phyloP scores from a whole-genome alignment of 2,888 invertebrate species.

The Pimpla rufipes region DNA sequence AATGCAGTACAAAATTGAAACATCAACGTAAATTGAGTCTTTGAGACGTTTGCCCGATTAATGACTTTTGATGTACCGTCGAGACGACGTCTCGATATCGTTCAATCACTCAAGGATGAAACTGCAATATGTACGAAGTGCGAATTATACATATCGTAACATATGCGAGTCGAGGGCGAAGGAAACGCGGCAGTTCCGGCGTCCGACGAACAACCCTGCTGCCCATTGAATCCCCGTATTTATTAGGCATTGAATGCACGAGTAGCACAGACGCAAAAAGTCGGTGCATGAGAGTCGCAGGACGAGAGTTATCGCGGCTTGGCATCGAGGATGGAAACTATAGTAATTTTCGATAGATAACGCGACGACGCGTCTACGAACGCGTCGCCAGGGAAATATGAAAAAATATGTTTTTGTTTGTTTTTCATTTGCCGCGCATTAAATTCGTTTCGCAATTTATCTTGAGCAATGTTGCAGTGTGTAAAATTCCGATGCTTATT shows the following conservation, averaged over 20 bases:
- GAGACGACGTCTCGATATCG: slow-evolving; percentile 23
- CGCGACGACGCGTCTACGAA: slow-evolving; percentile 5
- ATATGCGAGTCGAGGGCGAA: slow-evolving; percentile 34
- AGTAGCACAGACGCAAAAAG: slow-evolving; percentile 17
- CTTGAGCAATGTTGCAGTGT: slow-evolving; percentile 64
- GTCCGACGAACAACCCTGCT: slow-evolving; percentile 45
- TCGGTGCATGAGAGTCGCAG: slow-evolving; percentile 19
- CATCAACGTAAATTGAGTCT: not conserved
- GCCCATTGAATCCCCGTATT: slow-evolving; percentile 33
- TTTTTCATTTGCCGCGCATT: slow-evolving; percentile 30
- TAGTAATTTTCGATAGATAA: slow-evolving; percentile 22
- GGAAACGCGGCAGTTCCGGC: slow-evolving; percentile 58
- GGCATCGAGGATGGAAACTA: slow-evolving; percentile 34
- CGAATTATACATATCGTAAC: slow-evolving; percentile 38
- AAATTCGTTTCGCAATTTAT: slow-evolving; percentile 61
- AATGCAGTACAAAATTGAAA: not conserved
- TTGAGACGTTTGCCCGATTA: slow-evolving; percentile 10
- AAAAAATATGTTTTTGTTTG: slow-evolving; percentile 40
- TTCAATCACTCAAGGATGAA: slow-evolving; percentile 35
- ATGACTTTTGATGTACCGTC: slow-evolving; percentile 39
- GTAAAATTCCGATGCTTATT: slow-evolving; percentile 56
- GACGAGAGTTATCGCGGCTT: slow-evolving; percentile 18
- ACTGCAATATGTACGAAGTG: slow-evolving; percentile 41
- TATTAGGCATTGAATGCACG: slow-evolving; percentile 49
- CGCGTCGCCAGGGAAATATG: slow-evolving; percentile 19